Base-by-base conservation (phyloP, 1,140 invertebrate species). In the Meloidogyne chitwoodi region DNA sequence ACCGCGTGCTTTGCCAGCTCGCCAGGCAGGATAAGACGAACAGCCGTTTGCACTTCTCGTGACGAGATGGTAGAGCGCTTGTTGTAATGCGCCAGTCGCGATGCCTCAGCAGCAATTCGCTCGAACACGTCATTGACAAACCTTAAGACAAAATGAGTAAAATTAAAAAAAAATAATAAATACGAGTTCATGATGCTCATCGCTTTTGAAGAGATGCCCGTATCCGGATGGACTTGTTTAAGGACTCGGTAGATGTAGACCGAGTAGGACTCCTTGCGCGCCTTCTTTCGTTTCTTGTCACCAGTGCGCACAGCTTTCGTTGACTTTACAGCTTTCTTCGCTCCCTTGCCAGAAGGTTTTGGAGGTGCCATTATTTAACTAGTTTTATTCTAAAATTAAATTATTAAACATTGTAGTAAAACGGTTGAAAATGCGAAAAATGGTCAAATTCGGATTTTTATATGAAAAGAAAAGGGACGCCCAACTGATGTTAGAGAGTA, bases 1-100 rank as follows among this genome's bases (percentile, higher is more conserved):
- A 80, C 79, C 24, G 89, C 88, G 81, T 80, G 79, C 76, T 80
- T 80, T 34, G 89, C 89, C 78, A 89, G 88, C 71, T 89, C 87
- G 26, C 87, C 87, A 56, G 88, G 88, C 68, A 89, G 83, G 22
- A 88, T 81, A 61, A 89, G 80, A 71, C 88, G 80, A 16, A 88
- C 88, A 41, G 88, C 81, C 1, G 88, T 88, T 88, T 77, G 76
- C 27, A 77, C 61, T 77, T 77, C 76, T 6, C 76, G 73, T 0
- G 76, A 77, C 11, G 76, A 77, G 76, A 77, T 77, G 8, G 76
- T 77, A 6, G 76, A 77, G 34, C 76, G 76, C 79, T 92, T 92
- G 88, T 92, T 92, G 88, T 92, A 92, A 75, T 92, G 91, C 6
- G 91, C 90, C 75, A 93, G 83, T 78, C 91, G 89, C 10, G 91